Percentiles rank a stretch among this genome's conserved stretches.
These are phyloP conservation scores for Phylloscopus trochiloides DNA, from an alignment of 2,113 vertebrate genomes.

Conservation along the genomic window DNA sequence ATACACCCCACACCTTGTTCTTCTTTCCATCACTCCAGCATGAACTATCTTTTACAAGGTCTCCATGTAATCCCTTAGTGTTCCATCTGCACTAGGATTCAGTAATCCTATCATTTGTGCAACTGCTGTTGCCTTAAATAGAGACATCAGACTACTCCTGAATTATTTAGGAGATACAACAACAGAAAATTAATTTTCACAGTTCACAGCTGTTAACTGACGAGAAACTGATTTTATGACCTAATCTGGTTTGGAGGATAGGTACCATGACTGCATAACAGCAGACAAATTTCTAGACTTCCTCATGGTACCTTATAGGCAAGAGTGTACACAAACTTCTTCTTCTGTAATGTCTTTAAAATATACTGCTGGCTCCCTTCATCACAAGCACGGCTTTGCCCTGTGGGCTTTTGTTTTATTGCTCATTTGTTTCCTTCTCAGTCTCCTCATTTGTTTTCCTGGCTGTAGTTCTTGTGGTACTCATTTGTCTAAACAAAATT, in stretches of 20 bases:
- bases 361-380: neutral
- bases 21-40: neutral
- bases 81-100: neutral
- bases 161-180: neutral
- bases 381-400: constrained; percentile 7
- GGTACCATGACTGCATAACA: neutral
- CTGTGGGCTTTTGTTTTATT: constrained; percentile 25
- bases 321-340: neutral
- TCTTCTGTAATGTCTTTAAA: constrained; percentile 12
- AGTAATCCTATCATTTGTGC: neutral
- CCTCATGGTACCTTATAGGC: neutral
- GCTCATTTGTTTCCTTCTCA: constrained; percentile 58
- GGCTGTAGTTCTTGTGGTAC: constrained; percentile 44
- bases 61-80: neutral
- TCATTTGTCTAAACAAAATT: constrained; percentile 67
- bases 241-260: neutral
- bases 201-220: neutral
- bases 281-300: neutral
- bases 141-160: neutral
- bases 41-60: neutral
- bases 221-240: neutral
- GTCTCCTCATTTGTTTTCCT: constrained; percentile 62
- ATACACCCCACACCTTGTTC: neutral
- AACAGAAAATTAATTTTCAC: constrained; percentile 6
- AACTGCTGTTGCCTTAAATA: neutral